Conservation (phyloP, 2,888 invertebrate genomes). For the Dioctria linearis region DNA sequence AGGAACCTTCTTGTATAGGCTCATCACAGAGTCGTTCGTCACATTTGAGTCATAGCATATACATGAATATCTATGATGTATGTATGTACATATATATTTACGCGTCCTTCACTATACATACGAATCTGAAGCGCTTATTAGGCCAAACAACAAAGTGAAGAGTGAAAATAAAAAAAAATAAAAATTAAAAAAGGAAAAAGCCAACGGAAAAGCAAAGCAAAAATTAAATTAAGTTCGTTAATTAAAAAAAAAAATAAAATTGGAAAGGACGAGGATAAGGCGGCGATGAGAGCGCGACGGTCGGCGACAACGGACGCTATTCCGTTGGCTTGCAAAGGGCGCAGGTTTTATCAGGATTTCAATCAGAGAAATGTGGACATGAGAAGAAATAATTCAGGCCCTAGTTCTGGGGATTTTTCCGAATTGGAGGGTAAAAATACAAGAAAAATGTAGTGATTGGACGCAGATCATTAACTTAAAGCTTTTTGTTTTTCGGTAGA, state of each 20-base stretch:
- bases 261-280: conserved; percentile 8
- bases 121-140: conserved; percentile 34
- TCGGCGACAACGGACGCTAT: not conserved
- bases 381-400: conserved; percentile 39
- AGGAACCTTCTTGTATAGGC: conserved; percentile 22
- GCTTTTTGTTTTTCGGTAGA: conserved; percentile 4
- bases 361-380: conserved; percentile 50
- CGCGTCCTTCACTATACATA: not conserved
- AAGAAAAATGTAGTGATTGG: conserved; percentile 27
- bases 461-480: conserved; percentile 46
- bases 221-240: conserved; percentile 55
- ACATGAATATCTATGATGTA: too few species aligned
- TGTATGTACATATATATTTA: not conserved
- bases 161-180: conserved; percentile 51
- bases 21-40: not conserved
- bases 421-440: not conserved
- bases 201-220: conserved; percentile 49
- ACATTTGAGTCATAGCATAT: not conserved
- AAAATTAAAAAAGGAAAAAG: conserved; percentile 38
- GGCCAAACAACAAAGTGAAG: conserved; percentile 49
- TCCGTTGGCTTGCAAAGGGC: conserved; percentile 25
- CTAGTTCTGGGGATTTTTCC: conserved; percentile 26
- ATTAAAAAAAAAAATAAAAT: conserved; percentile 52
- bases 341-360: conserved; percentile 48
- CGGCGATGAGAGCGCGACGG: not conserved